phyloP scores from a whole-genome alignment of 92 coral and sea anemone genomes.

The Epizoanthus scotinus region DNA sequence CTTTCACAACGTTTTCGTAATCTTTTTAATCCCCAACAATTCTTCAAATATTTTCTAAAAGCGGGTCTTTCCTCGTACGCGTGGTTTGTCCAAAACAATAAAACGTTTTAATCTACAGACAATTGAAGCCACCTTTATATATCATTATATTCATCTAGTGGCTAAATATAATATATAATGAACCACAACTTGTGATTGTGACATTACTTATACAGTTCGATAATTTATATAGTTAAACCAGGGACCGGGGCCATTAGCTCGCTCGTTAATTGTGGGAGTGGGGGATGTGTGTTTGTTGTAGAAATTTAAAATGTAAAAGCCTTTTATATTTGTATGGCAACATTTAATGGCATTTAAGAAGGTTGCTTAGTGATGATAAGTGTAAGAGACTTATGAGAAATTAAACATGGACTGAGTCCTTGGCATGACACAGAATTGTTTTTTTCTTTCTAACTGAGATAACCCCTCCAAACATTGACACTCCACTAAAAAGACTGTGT shows the following conservation, averaged over 20 bases:
- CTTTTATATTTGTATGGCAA: constrained; percentile 29
- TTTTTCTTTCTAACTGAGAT: constrained; percentile 1
- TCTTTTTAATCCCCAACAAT: constrained; percentile 14
- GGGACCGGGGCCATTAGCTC: constrained; percentile 24
- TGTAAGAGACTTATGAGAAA: constrained; percentile 33
- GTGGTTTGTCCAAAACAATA: not conserved
- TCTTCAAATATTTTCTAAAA: constrained; percentile 7
- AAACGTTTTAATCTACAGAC: not conserved
- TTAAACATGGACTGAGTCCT: constrained; percentile 14
- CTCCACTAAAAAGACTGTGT: constrained; percentile 36
- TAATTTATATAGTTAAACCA: constrained; percentile 29
- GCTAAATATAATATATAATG: not conserved
- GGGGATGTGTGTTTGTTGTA: constrained; percentile 27
- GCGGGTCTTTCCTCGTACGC: not conserved
- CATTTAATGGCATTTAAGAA: constrained; percentile 31
- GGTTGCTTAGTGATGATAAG: constrained; percentile 36
- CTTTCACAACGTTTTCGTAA: constrained; percentile 3
- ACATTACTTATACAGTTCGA: constrained; percentile 11
- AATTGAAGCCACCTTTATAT: not conserved
- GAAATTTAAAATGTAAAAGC: constrained; percentile 38
- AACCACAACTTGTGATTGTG: not conserved
- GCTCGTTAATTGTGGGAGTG: constrained; percentile 19
- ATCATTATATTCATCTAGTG: not conserved
- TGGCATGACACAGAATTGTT: constrained; percentile 22
- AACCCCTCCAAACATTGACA: constrained; percentile 24